Percentiles rank a stretch among this genome's conserved stretches.
These are phyloP conservation scores for Bufotes viridis DNA, from an alignment of 2,797 vertebrate genomes.

Conservation along the genomic window DNA sequence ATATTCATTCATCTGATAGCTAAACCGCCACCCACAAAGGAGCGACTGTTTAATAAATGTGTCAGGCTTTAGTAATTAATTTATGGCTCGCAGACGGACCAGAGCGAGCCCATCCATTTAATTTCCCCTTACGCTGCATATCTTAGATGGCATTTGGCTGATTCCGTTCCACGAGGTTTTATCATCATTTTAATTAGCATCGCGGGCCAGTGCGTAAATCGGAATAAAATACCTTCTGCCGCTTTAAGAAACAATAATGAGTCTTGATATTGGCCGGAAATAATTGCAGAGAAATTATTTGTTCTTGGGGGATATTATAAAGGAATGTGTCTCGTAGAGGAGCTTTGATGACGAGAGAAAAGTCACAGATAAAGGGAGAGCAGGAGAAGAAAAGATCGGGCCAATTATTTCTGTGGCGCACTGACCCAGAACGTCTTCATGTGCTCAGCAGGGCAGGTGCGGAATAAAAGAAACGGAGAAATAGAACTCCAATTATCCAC, in stretches of 20 bases:
- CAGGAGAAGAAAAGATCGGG: not conserved
- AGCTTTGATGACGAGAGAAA: constrained; percentile 34
- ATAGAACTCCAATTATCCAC: not conserved
- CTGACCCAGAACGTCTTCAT: constrained; percentile 13
- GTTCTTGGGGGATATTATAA: constrained; percentile 9
- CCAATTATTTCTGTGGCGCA: constrained; percentile 26
- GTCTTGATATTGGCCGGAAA: constrained; percentile 3
- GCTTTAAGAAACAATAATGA: not conserved
- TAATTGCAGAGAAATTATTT: constrained; percentile 22
- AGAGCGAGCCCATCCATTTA: constrained; percentile 67
- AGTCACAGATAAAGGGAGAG: constrained; percentile 19
- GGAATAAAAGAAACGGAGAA: not conserved
- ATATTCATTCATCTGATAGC: constrained; percentile 26
- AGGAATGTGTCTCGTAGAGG: not conserved
- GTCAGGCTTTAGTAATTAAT: constrained; percentile 68
- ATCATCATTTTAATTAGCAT: constrained; percentile 58
- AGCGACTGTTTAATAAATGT: constrained; percentile 67
- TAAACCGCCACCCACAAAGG: constrained; percentile 20
- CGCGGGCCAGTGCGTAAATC: not conserved
- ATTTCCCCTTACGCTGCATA: constrained; percentile 66
- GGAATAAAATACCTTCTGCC: not conserved
- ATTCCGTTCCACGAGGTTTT: constrained; percentile 63
- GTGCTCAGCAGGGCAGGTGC: not conserved
- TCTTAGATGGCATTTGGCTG: constrained; percentile 65
- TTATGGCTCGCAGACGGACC: constrained; percentile 67